Evolutionary conservation across 2,113 vertebrate genomes (phyloP).

Genomic region (Rhea americana): DNA sequence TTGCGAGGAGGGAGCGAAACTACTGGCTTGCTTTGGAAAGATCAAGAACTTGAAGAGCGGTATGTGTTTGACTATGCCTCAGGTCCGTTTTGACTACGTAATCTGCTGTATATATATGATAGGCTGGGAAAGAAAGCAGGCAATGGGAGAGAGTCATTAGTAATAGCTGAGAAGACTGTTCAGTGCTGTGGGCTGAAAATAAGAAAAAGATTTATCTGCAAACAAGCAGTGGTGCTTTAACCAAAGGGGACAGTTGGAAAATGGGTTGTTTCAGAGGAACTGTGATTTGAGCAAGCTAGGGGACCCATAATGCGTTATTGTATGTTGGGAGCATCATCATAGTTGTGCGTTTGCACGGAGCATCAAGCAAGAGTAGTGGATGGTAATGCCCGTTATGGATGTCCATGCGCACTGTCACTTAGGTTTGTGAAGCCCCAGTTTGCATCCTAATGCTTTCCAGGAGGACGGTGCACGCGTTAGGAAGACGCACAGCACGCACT

Average conservation of each 20-base stretch:
- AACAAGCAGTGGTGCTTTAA: neutral
- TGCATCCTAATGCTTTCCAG: accelerated
- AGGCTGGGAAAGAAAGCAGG: neutral
- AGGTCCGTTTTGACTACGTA: neutral
- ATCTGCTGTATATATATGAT: neutral
- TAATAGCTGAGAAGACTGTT: neutral
- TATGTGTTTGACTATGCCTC: neutral
- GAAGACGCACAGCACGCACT: accelerated
- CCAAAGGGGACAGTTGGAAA: neutral
- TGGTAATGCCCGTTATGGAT: accelerated
- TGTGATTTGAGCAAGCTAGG: neutral
- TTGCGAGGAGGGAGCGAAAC: neutral
- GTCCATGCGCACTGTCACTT: neutral
- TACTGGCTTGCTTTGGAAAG: neutral
- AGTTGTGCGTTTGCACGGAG: accelerated
- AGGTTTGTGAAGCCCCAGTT: neutral
- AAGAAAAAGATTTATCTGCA: neutral
- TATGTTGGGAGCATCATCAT: neutral
- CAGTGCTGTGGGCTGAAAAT: neutral
- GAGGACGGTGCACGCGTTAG: accelerated
- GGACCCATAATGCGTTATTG: neutral
- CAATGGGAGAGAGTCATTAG: neutral
- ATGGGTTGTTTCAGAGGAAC: neutral
- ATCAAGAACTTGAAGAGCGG: neutral
- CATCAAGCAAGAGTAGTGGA: accelerated